These are phyloP conservation scores for Littorina saxatilis DNA, from an alignment of 1,140 invertebrate species.

Conservation along the genomic window DNA sequence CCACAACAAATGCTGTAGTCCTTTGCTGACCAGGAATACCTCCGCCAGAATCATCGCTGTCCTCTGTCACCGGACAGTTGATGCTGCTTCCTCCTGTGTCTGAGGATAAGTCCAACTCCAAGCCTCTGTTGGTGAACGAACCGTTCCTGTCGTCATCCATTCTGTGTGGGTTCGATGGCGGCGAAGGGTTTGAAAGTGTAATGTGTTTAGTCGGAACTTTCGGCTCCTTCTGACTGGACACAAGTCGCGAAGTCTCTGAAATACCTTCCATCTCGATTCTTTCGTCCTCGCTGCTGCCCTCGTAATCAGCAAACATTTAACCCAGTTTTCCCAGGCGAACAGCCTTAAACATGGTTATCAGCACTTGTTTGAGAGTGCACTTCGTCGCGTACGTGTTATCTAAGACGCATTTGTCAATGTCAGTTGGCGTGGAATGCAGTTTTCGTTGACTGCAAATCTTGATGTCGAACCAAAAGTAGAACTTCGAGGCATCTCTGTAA, in stretches of 20 bases:
- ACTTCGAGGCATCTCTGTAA: too few species aligned
- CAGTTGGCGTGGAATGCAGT: not conserved
- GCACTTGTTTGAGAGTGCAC: too few species aligned
- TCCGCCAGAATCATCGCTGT: not conserved
- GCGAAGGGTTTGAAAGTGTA: not conserved
- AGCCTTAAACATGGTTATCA: not conserved
- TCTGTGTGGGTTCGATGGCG: not conserved
- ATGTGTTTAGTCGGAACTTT: not conserved
- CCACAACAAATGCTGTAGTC: constrained; percentile 72
- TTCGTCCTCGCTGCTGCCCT: constrained; percentile 6
- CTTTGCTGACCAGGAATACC: not conserved
- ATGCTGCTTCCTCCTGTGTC: not conserved
- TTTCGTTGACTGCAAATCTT: not conserved
- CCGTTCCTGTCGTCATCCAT: not conserved
- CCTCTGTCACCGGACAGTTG: not conserved
- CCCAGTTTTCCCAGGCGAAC: not conserved
- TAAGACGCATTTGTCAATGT: not conserved
- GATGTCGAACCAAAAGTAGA: not conserved
- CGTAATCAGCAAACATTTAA: constrained; percentile 9
- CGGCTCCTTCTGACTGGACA: not conserved
- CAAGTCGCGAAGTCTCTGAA: constrained; percentile 21
- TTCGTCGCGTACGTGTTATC: too few species aligned
- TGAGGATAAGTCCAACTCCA: not conserved
- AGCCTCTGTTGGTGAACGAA: constrained; percentile 8
- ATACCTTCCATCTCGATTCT: constrained; percentile 17